Evolutionary conservation across 1,140 invertebrate genomes (phyloP), one percentile per base, ranked within the genome.

Genomic region (Musca domestica): DNA sequence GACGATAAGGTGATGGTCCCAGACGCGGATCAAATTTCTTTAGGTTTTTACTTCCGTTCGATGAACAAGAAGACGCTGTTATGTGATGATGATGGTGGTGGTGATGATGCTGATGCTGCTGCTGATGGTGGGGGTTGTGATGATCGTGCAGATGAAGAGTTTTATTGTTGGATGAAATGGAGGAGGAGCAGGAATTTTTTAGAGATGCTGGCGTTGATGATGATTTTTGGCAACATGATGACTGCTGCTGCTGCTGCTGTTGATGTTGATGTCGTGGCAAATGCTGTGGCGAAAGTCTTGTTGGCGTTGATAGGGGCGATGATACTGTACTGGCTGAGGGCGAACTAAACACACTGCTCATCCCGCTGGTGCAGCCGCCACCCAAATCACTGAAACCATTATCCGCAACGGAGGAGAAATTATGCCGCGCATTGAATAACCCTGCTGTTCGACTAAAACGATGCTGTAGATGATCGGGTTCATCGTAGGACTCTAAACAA

Each of bases 1-100:
- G 84, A 70, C 87, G 78, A 72, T 80, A 81, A 58, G 75, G 80
- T 48, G 80, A 81, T n/a, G 78, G 78, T 52, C 75, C 78, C 51
- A 75, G 71, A 51, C 76, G 72, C 7, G 78, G 77, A 81, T 81
- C 78, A 27, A 77, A 75, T 75, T 81, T 81, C 71, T 79, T 68
- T 19, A 66, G 30, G 46, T 70, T 70, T 64, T 70, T 70, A 70
- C 66, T 68, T 68, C 69, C 69, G 69, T 22, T 64, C 52, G 66
- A 19, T 12, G 49, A 27, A 14, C 20, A 49, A 12, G 58, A 48
- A 20, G 56, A 61, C n/a, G 27, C 17, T 41, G n/a, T 34, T 14
- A 34, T 17, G 6, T 61, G 56, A 25, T 68, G 73, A 23, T 70
- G 68, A 20, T 76, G 75, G 41, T 72, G 73, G 56, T 76, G 73